These are phyloP conservation scores for Zaprionus nigranus DNA, from an alignment of 1,140 invertebrate species.

Conservation along the genomic window DNA sequence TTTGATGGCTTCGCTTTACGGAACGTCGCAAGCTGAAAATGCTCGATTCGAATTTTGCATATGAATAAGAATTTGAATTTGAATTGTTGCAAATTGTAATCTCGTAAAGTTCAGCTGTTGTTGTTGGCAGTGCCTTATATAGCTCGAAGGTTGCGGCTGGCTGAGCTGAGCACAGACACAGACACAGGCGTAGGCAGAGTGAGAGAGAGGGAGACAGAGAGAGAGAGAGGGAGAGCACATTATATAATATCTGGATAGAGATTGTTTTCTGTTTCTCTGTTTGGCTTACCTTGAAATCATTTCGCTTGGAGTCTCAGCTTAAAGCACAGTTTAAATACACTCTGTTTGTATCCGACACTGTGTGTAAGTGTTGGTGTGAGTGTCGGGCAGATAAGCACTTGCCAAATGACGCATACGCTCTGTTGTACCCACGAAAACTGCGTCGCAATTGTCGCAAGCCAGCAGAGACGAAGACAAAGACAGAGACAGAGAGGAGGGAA, in stretches of 20 bases:
- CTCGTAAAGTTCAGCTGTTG: slow-evolving; percentile 35
- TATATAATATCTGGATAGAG: slow-evolving; percentile 52
- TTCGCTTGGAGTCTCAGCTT: slow-evolving; percentile 21
- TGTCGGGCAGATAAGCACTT: slow-evolving; percentile 28
- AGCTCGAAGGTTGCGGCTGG: slow-evolving; percentile 63
- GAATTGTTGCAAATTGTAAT: slow-evolving; percentile 51
- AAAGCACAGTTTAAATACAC: slow-evolving; percentile 19
- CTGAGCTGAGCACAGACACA: slow-evolving; percentile 19
- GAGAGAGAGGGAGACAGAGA: background rate
- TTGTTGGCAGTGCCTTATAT: slow-evolving; percentile 26
- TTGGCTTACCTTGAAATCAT: slow-evolving; percentile 44
- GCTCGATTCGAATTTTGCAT: background rate
- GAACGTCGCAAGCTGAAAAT: slow-evolving; percentile 15
- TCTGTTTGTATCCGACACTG: background rate
- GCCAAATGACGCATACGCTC: slow-evolving; percentile 66
- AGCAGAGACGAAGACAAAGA: background rate
- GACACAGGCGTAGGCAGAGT: slow-evolving; percentile 1
- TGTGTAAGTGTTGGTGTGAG: background rate
- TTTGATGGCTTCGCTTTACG: slow-evolving; percentile 31
- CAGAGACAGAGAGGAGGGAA: too few species aligned
- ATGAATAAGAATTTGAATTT: slow-evolving; percentile 43
- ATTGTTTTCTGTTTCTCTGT: slow-evolving; percentile 23
- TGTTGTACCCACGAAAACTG: slow-evolving; percentile 35
- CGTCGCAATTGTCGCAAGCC: slow-evolving; percentile 52
- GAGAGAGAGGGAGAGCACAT: slow-evolving; percentile 5